phyloP scores from a whole-genome alignment of 2,888 invertebrate genomes.

The Pterostichus niger region DNA sequence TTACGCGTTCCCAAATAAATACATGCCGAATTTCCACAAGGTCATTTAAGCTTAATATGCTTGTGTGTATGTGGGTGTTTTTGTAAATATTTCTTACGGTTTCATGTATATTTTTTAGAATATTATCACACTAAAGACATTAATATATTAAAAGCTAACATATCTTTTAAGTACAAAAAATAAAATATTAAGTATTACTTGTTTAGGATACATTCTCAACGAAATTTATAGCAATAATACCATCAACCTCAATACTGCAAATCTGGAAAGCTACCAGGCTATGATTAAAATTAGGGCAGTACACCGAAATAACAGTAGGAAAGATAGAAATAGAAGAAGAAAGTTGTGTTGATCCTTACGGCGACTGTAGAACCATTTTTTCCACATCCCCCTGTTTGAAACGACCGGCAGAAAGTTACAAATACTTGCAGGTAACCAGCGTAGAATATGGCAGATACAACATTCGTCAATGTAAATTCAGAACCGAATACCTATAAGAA shows the following conservation, averaged over 20 bases:
- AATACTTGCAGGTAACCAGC: conserved; percentile 83
- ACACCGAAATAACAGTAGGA: conserved; percentile 42
- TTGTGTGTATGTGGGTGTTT: conserved; percentile 47
- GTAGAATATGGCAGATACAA: conserved; percentile 79
- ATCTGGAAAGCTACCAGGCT: conserved; percentile 64
- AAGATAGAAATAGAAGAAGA: conserved; percentile 30
- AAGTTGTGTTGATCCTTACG: conserved; percentile 81
- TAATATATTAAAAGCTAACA: conserved; percentile 28
- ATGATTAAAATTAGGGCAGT: conserved; percentile 30
- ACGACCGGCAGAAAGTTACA: conserved; percentile 85
- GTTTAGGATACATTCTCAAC: conserved; percentile 37
- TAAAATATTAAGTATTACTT: conserved; percentile 17
- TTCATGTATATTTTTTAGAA: conserved; percentile 24
- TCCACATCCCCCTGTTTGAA: conserved; percentile 92
- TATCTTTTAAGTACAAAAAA: conserved; percentile 6
- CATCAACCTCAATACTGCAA: conserved; percentile 57
- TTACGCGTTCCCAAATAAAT: conserved; percentile 39
- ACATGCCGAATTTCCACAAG: conserved; percentile 4
- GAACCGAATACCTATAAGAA: conserved; percentile 65
- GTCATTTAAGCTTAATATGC: conserved; percentile 37
- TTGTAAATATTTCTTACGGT: conserved; percentile 40
- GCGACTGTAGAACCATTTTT: conserved; percentile 98
- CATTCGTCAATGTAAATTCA: conserved; percentile 49
- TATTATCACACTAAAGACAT: conserved; percentile 10
- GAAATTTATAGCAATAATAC: neutral